Conservation (phyloP, 1,140 invertebrate genomes). For the Solenopsis fugax region DNA sequence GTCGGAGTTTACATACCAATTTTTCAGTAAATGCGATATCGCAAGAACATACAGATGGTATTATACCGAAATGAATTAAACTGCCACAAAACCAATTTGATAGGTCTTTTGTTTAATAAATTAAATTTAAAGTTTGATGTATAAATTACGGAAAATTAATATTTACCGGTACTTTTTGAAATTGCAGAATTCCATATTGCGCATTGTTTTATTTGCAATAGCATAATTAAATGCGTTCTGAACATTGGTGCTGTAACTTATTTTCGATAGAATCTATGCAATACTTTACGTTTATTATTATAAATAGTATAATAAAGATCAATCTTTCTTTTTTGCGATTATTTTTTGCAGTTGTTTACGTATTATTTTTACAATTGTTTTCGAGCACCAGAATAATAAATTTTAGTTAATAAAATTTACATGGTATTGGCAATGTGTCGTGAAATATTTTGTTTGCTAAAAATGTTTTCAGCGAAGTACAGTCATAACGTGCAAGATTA, state of each 20-base stretch:
- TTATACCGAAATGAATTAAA: slow-evolving; percentile 6
- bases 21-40: background rate
- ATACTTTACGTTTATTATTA: background rate
- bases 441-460: slow-evolving; percentile 24
- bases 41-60: background rate
- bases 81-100: background rate
- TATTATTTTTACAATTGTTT: slow-evolving; percentile 45
- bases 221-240: background rate
- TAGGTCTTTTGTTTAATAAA: background rate
- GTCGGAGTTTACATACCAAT: background rate
- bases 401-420: slow-evolving; percentile 33
- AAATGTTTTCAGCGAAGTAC: slow-evolving; percentile 10
- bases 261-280: background rate
- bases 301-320: background rate
- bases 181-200: background rate
- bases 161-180: background rate
- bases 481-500: background rate
- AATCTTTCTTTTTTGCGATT: slow-evolving; percentile 19
- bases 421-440: background rate
- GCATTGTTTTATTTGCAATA: background rate
- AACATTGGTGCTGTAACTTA: slow-evolving; percentile 5
- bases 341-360: too few species aligned
- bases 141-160: slow-evolving; percentile 16
- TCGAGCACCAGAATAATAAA: slow-evolving; percentile 2
- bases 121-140: slow-evolving; percentile 14